Percentiles rank a stretch among this genome's conserved stretches.
Conservation (phyloP, 2,113 vertebrate genomes). For the Microtus montanus region DNA sequence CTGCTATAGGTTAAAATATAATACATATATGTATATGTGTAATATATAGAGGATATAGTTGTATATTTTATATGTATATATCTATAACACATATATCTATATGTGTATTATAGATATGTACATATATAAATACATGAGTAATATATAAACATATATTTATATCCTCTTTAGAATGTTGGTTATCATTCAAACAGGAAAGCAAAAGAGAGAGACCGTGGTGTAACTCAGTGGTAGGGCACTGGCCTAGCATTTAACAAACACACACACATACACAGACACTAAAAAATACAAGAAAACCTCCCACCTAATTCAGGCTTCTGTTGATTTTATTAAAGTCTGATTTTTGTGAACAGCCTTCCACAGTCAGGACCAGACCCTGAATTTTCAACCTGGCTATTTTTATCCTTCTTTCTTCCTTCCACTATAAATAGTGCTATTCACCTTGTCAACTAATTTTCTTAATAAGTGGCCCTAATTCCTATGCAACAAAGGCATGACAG, state of each 20-base stretch:
- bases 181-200: slow-evolving; percentile 53
- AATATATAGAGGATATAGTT: too few relatives aligned
- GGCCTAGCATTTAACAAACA: not conserved
- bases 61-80: not conserved
- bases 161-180: slow-evolving; percentile 25
- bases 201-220: not conserved
- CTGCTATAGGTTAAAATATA: slow-evolving; percentile 51
- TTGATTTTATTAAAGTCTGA: slow-evolving; percentile 49
- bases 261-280: slow-evolving; percentile 20
- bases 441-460: slow-evolving; percentile 43
- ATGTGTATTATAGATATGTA: too few relatives aligned
- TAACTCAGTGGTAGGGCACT: not conserved
- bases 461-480: slow-evolving; percentile 47
- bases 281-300: slow-evolving; percentile 66
- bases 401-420: slow-evolving; percentile 40
- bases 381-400: slow-evolving; percentile 74
- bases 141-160: not conserved
- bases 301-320: slow-evolving; percentile 60
- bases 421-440: slow-evolving; percentile 52
- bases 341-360: slow-evolving; percentile 46
- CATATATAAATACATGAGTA: not conserved
- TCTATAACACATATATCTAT: too few relatives aligned
- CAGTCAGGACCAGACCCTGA: slow-evolving; percentile 18
- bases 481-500: slow-evolving; percentile 30
- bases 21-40: not conserved